Conservation (phyloP, 23 tunicate species). For the Phallusia fumigata region DNA sequence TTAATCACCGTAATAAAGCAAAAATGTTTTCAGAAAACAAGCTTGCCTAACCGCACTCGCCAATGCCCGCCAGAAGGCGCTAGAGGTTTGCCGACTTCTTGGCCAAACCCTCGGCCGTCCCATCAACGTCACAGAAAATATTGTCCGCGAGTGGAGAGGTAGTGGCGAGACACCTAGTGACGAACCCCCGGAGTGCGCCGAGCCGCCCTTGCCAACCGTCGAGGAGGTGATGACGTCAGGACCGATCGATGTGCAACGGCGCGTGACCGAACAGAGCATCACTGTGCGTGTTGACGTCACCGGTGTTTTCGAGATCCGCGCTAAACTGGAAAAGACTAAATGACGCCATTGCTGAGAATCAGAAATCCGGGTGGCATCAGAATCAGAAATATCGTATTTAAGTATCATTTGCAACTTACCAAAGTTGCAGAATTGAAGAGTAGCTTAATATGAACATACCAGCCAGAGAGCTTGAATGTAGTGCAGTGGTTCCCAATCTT, state of each 20-base stretch:
- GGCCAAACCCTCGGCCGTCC: constrained; percentile 83
- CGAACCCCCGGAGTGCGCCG: constrained; percentile 7
- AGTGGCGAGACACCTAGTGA: constrained; percentile 7
- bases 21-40: constrained; percentile 44
- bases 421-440: too few relatives aligned
- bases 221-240: constrained; percentile 26
- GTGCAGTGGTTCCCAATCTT: too few relatives aligned
- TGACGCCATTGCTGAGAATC: too few relatives aligned
- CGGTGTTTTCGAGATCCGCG: constrained; percentile 63
- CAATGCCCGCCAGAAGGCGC: constrained; percentile 82
- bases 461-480: too few relatives aligned
- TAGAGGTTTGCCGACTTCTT: constrained; percentile 72
- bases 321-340: constrained; percentile 18
- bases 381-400: too few relatives aligned
- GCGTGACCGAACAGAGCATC: constrained; percentile 54
- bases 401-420: too few relatives aligned
- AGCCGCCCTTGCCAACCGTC: constrained; percentile 19
- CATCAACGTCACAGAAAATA: constrained; percentile 62
- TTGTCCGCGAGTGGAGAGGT: constrained; percentile 58
- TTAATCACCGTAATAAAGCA: too few relatives aligned
- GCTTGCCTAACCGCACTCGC: constrained; percentile 78
- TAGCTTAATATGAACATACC: too few relatives aligned
- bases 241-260: constrained; percentile 55
- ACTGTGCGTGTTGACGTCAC: constrained; percentile 31
- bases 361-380: too few relatives aligned